These are phyloP conservation scores for Adelges cooleyi DNA, from an alignment of 1,140 invertebrate genomes.

Conservation along the genomic window DNA sequence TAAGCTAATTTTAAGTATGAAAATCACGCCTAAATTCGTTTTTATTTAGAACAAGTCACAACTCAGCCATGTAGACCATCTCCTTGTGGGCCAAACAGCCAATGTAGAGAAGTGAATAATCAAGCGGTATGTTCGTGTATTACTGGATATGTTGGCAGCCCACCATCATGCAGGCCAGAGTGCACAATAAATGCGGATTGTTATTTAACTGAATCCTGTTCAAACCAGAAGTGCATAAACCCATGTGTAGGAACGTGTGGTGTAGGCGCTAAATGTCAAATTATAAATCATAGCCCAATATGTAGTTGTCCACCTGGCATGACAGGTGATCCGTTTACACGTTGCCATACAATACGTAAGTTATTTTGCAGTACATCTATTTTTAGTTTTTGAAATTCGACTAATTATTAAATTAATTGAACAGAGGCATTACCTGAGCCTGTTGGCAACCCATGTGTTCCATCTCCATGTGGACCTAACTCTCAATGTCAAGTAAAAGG, in stretches of 20 bases:
- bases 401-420: constrained; percentile 17
- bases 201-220: constrained; percentile 46
- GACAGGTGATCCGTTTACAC: constrained; percentile 37
- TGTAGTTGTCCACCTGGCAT: constrained; percentile 38
- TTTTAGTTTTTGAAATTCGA: too few relatives aligned
- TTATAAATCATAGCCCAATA: constrained; percentile 52
- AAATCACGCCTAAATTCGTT: too few relatives aligned
- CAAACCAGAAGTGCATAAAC: constrained; percentile 48
- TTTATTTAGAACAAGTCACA: constrained; percentile 20
- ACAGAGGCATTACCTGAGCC: constrained; percentile 32
- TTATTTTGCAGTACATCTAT: too few relatives aligned
- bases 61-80: constrained; percentile 53
- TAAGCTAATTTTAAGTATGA: too few relatives aligned
- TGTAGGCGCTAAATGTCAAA: constrained; percentile 40
- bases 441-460: constrained; percentile 41
- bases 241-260: constrained; percentile 54
- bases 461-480: constrained; percentile 53
- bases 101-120: constrained; percentile 46
- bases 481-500: constrained; percentile 49
- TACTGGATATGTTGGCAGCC: constrained; percentile 47
- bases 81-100: constrained; percentile 57
- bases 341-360: constrained; percentile 34
- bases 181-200: constrained; percentile 51
- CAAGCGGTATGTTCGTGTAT: constrained; percentile 53
- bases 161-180: constrained; percentile 51